Conservation (phyloP, 2,888 invertebrate species). For the Pyrgus malvae region DNA sequence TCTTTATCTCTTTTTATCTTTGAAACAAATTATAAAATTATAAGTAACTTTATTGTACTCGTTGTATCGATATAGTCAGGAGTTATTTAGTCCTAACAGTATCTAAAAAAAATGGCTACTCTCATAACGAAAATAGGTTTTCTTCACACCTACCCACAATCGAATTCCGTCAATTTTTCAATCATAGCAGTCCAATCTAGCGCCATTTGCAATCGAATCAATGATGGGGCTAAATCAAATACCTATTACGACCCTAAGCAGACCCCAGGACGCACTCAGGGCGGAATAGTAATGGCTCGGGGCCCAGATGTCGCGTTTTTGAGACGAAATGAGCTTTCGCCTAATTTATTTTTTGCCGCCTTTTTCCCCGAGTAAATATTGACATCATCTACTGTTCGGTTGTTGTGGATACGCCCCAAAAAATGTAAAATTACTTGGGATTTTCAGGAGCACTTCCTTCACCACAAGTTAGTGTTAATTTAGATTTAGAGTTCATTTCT, state of each 20-base stretch:
- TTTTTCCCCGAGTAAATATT: conserved; percentile 79
- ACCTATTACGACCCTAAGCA: conserved; percentile 23
- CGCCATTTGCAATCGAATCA: conserved; percentile 16
- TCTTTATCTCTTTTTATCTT: too few relatives aligned
- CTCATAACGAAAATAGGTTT: too few relatives aligned
- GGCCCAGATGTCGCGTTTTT: conserved; percentile 76
- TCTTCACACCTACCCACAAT: not conserved
- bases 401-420: conserved; percentile 47
- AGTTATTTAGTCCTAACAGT: too few relatives aligned
- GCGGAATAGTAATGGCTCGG: conserved; percentile 54
- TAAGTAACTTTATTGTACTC: too few relatives aligned
- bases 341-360: conserved; percentile 82
- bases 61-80: too few relatives aligned
- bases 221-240: conserved; percentile 3
- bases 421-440: not conserved
- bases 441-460: too few relatives aligned
- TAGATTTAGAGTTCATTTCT: too few relatives aligned
- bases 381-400: conserved; percentile 49
- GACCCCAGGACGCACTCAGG: conserved; percentile 37
- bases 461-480: too few relatives aligned
- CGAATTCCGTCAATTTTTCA: not conserved
- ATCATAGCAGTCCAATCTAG: not conserved
- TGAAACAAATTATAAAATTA: too few relatives aligned
- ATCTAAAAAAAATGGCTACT: too few relatives aligned
- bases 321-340: conserved; percentile 77